These are phyloP conservation scores for Pseudolaguvia tuberculata DNA, from an alignment of 2,113 vertebrate species.

Conservation along the genomic window DNA sequence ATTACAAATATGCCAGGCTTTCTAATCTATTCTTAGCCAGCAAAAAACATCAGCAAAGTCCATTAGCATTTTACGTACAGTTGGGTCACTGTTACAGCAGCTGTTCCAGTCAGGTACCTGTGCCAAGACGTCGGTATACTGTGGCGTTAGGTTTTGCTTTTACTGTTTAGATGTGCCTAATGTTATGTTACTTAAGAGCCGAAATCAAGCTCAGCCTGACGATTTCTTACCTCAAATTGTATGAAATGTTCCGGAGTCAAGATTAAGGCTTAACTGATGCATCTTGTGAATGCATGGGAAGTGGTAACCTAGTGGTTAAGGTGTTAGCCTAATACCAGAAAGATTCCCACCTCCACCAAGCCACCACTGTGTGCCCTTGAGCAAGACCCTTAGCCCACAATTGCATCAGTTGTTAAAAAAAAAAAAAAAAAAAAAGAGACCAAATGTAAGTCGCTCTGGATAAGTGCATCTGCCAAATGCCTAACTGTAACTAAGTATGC, in stretches of 20 bases:
- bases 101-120: background rate
- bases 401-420: too few species aligned
- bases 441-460: too few species aligned
- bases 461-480: too few species aligned
- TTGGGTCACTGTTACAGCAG: background rate
- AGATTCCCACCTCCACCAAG: too few species aligned
- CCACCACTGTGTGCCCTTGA: too few species aligned
- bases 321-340: too few species aligned
- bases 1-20: background rate
- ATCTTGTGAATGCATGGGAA: background rate
- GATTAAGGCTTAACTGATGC: slow-evolving; percentile 21
- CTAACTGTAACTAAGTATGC: too few species aligned
- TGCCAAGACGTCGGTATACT: background rate
- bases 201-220: background rate
- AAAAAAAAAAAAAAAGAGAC: too few species aligned
- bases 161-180: background rate
- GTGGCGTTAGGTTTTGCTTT: background rate
- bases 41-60: background rate
- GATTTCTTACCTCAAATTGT: slow-evolving; percentile 6
- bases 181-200: background rate
- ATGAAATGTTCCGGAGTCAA: slow-evolving; percentile 14
- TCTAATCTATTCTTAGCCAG: slow-evolving; percentile 5
- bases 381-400: too few species aligned
- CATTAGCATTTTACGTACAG: background rate
- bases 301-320: too few species aligned